Evolutionary conservation across 2,113 vertebrate genomes (phyloP).

Genomic region (Notarius quadriscutis): DNA sequence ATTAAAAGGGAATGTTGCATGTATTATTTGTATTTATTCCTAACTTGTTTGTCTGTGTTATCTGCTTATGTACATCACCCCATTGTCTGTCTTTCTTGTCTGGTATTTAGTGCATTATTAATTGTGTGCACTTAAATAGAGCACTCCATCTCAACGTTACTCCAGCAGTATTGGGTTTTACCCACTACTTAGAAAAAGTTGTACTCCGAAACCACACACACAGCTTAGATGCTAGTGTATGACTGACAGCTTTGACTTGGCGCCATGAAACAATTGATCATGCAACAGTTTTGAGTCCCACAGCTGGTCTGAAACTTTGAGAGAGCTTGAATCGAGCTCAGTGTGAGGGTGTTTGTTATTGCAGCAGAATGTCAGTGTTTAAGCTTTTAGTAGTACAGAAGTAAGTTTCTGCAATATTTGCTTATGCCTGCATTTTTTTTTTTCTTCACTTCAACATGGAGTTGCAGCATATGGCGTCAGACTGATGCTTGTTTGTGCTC

Average conservation of each 20-base stretch:
- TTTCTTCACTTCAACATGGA: background rate
- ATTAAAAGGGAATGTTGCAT: constrained; percentile 7
- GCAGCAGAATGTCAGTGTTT: background rate
- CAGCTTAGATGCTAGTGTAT: background rate
- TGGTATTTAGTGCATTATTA: constrained; percentile 46
- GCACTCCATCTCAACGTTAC: constrained; percentile 39
- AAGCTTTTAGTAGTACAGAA: background rate
- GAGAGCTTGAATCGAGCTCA: background rate
- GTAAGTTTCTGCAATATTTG: background rate
- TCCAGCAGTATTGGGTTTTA: constrained; percentile 20
- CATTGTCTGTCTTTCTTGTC: constrained; percentile 3
- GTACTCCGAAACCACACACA: constrained; percentile 16
- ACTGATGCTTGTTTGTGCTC: background rate
- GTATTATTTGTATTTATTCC: background rate
- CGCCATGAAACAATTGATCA: background rate
- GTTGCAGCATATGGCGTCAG: background rate
- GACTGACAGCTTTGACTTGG: constrained; percentile 1
- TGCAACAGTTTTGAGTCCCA: constrained; percentile 8
- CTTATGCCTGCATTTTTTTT: background rate
- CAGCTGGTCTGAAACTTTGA: background rate
- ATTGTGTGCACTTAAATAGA: constrained; percentile 48
- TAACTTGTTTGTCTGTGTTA: background rate
- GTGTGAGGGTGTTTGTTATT: background rate
- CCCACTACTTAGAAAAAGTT: constrained; percentile 24
- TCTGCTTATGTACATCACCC: constrained; percentile 9